Base-by-base conservation (phyloP, 2,797 vertebrate species). In the Apogon talboti region DNA sequence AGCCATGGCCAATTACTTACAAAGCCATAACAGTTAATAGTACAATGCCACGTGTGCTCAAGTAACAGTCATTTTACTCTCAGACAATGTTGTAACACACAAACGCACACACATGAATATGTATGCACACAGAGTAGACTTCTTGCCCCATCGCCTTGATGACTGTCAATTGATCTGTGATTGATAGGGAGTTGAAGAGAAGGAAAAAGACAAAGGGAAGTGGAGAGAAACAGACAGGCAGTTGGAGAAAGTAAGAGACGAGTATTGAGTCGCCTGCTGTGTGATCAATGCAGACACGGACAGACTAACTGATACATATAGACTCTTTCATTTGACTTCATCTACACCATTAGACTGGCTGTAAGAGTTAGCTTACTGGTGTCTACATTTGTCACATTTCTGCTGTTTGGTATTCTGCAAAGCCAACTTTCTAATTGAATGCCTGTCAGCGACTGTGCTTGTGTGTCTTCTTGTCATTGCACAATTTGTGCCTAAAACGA, bases 241-340 rank as follows among this genome's bases (percentile, higher is more conserved):
- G 48, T 78, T 49, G 61, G 40, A 67, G 40, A 84, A 78, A 78
- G 67, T 66, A 12, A 46, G 52, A 78, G 54, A 46, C 2, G 24
- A 38, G 52, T 79, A 85, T 64, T 48, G 82, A 89, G 76, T 72
- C 11, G 43, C 53, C 45, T 35, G 59, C 58, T 52, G 64, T 54
- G 52, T 71, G 77, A 89, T 91, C 84, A 73, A 86, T 87, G 76
- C 74, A 44, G 40, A 83, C 82, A 76, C 30, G 14, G 77, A 72
- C 81, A 68, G 66, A 84, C 81, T 76, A 60, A 76, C 75, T 72
- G 86, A 88, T 70, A 58, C 69, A 76, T 82, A 80, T 78, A 80
- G 79, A 83, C 54, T 76, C 68, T 54, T 82, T 78, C 70, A 87
- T 85, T 71, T 58, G 51, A 82, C 81, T 86, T 85, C 73, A 86